phyloP scores from a whole-genome alignment of 2,113 vertebrate species.

The rabbit (Oryctolagus cuniculus) region mOryCun1.1 NC_091434.1:33134001-33134500 shows the following conservation, averaged over 20 bases:
- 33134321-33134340: no score
- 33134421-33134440: neutral
- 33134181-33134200: no score
- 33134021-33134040: neutral
- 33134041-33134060: neutral
- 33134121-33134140: neutral
- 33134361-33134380: neutral
- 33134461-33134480: neutral
- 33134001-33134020: neutral
- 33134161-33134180: neutral
- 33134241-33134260: neutral
- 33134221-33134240: neutral
- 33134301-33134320: no score
- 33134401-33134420: neutral
- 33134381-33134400: neutral
- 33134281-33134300: neutral
- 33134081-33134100: neutral
- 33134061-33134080: no score
- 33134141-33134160: neutral
- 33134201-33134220: neutral
- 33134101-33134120: neutral
- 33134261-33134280: neutral
- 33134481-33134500: neutral
- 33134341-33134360: no score
- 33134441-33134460: neutral